Conservation (phyloP, 2,888 invertebrate species). For the Rhagonycha fulva region DNA sequence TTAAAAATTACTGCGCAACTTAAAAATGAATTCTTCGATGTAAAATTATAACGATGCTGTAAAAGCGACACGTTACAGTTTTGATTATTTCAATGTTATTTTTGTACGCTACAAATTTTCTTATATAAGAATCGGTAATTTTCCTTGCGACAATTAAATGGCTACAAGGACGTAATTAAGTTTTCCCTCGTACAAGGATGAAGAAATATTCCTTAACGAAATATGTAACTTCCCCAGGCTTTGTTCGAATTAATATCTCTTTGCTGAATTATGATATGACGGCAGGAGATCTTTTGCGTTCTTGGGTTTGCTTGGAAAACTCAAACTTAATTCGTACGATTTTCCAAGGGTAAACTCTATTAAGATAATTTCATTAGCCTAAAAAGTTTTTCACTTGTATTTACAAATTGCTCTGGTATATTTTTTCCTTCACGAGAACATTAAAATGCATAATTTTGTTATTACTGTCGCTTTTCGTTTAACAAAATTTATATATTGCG, state of each 20-base stretch:
- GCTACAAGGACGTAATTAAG: constrained; percentile 27
- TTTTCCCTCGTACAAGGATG: constrained; percentile 22
- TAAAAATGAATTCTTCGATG: constrained; percentile 4
- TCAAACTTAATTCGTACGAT: constrained; percentile 13
- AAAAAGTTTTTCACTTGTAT: constrained; percentile 17
- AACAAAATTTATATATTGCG: constrained; percentile 5
- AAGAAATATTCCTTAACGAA: constrained; percentile 25
- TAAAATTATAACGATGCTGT: neutral
- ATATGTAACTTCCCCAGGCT: constrained; percentile 25
- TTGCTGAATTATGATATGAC: constrained; percentile 25
- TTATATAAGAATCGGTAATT: constrained; percentile 17
- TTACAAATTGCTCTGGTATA: constrained; percentile 8
- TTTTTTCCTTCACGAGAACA: constrained; percentile 14
- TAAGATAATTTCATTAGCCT: constrained; percentile 24
- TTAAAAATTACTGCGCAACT: constrained; percentile 24
- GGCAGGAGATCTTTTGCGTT: constrained; percentile 6
- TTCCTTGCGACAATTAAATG: constrained; percentile 26
- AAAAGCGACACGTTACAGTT: neutral
- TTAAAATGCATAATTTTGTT: constrained; percentile 13
- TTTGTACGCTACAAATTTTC: neutral
- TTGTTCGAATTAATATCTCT: constrained; percentile 29
- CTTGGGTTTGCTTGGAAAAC: neutral
- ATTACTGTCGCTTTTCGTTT: constrained; percentile 13
- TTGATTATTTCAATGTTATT: neutral
- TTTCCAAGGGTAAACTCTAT: constrained; percentile 19